phyloP scores from a whole-genome alignment of 2,888 invertebrate genomes.

The Diogma glabrata region DNA sequence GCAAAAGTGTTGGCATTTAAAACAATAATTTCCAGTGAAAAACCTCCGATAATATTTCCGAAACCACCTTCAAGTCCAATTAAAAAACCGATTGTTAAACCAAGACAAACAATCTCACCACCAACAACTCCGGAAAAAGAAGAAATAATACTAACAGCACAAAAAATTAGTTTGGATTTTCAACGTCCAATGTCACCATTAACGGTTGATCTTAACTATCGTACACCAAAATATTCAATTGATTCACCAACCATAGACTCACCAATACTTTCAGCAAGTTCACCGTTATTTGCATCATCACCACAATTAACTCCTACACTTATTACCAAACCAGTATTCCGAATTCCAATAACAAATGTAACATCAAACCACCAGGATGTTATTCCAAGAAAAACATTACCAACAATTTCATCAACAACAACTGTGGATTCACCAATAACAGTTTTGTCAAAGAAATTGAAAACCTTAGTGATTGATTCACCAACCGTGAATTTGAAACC shows the following conservation, averaged over 20 bases:
- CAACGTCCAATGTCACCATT: conserved; percentile 8
- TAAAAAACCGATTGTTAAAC: conserved; percentile 20
- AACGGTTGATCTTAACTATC: conserved; percentile 1
- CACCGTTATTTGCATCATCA: neutral
- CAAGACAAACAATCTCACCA: conserved; percentile 17
- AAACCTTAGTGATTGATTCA: conserved; percentile 25
- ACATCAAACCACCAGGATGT: no score
- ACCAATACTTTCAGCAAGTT: conserved; percentile 13
- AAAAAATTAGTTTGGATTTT: neutral
- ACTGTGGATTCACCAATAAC: conserved; percentile 32
- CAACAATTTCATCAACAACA: no score
- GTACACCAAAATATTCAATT: neutral
- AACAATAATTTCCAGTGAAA: conserved; percentile 46
- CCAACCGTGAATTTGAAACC: conserved; percentile 8
- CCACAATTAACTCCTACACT: conserved; percentile 19
- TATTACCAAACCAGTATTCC: conserved; percentile 4
- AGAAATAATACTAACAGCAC: neutral
- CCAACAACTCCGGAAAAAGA: conserved; percentile 14
- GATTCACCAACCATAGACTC: conserved; percentile 3
- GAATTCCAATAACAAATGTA: conserved; percentile 31
- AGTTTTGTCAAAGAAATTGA: conserved; percentile 28
- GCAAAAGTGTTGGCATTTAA: conserved; percentile 52
- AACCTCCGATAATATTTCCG: conserved; percentile 42
- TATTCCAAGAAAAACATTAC: no score
- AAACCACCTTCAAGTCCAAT: conserved; percentile 36